These are phyloP conservation scores for Orycteropus afer DNA, from an alignment of 2,113 vertebrate genomes.

Conservation along the genomic window DNA sequence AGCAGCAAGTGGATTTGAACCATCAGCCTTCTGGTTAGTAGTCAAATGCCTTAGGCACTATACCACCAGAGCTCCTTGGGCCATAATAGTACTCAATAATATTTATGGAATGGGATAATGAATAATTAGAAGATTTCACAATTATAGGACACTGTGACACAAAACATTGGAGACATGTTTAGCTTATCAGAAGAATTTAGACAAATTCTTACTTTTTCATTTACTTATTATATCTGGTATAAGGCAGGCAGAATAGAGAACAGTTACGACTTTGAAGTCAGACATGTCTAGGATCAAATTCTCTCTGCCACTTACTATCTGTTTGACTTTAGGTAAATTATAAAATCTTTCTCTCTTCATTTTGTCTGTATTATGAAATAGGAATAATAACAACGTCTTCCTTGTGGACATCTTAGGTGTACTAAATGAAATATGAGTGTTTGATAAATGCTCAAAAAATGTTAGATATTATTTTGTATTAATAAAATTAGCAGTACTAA, in stretches of 20 bases:
- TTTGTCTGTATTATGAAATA: background rate
- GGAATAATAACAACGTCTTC: background rate
- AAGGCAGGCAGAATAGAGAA: background rate
- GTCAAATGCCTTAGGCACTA: no score
- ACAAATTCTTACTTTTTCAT: background rate
- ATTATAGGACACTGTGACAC: background rate
- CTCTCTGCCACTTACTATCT: background rate
- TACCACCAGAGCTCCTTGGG: no score
- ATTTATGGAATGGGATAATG: background rate
- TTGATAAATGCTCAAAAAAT: conserved; percentile 19
- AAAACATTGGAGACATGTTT: background rate
- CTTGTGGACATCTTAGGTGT: background rate
- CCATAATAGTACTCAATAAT: background rate
- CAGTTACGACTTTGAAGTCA: background rate
- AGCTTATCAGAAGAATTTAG: background rate
- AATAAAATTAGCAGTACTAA: background rate
- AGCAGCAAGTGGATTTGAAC: no score
- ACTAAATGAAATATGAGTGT: background rate
- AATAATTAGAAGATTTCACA: background rate
- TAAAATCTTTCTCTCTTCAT: background rate
- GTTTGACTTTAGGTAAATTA: background rate
- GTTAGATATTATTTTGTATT: background rate
- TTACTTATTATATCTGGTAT: background rate
- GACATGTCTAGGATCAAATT: background rate
- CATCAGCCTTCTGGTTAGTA: no score